Conservation (phyloP, 2,113 vertebrate species). For the Chionodraco myersi region DNA sequence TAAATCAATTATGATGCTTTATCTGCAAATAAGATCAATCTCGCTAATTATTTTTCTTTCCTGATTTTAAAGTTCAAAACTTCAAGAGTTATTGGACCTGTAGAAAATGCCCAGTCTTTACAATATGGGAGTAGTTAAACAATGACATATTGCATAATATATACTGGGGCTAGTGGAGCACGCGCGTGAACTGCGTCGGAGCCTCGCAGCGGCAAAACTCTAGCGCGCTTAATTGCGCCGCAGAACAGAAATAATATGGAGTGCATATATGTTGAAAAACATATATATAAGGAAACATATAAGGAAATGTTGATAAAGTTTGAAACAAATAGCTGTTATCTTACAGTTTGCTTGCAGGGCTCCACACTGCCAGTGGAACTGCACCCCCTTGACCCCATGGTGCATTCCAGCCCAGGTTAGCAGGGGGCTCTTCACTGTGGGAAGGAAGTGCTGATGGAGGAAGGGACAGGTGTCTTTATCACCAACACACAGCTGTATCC, state of each 20-base stretch:
- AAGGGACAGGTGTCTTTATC: constrained; percentile 77
- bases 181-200: too few relatives aligned
- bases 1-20: constrained; percentile 15
- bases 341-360: not conserved
- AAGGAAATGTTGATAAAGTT: not conserved
- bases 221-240: too few relatives aligned
- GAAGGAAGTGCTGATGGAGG: constrained; percentile 70
- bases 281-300: not conserved
- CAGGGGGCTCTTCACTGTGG: constrained; percentile 60
- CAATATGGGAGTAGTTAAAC: not conserved
- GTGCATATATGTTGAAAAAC: not conserved
- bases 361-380: constrained; percentile 30
- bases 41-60: not conserved
- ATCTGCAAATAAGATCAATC: constrained; percentile 28
- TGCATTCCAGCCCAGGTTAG: constrained; percentile 78
- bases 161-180: not conserved
- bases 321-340: not conserved
- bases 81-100: constrained; percentile 12
- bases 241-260: not conserved
- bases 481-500: constrained; percentile 69
- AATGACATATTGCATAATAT: not conserved
- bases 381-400: constrained; percentile 51
- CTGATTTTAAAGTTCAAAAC: constrained; percentile 17
- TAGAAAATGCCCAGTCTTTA: not conserved
- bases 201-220: too few relatives aligned